Percentiles rank a stretch among this genome's conserved stretches.
These are phyloP conservation scores for Diaperis boleti DNA, from an alignment of 2,888 invertebrate genomes.

Conservation along the genomic window DNA sequence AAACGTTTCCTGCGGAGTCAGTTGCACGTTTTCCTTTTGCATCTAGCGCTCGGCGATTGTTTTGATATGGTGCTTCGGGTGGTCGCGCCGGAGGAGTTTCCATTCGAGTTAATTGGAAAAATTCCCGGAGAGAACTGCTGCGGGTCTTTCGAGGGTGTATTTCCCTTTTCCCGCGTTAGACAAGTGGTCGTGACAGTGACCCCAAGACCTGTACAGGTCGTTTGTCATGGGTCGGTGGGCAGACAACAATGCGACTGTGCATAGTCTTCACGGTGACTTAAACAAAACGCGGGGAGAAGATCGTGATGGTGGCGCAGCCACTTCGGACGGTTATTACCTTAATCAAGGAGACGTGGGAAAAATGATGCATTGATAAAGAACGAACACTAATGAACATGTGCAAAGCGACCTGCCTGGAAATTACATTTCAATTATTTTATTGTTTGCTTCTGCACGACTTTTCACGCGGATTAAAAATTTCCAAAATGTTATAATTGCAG, in stretches of 20 bases:
- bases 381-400: conserved; percentile 13
- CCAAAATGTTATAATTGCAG: no score
- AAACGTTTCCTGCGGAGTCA: conserved; percentile 30
- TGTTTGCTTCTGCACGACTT: neutral
- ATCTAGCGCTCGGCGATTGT: conserved; percentile 34
- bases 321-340: conserved; percentile 36
- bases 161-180: conserved; percentile 18
- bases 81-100: conserved; percentile 29
- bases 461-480: no score
- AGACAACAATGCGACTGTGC: conserved; percentile 56
- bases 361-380: conserved; percentile 29
- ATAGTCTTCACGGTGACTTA: conserved; percentile 51
- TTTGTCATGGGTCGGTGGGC: conserved; percentile 58
- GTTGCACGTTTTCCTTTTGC: conserved; percentile 34
- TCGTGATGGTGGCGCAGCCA: conserved; percentile 44
- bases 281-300: conserved; percentile 49
- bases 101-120: neutral
- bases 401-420: neutral
- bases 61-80: conserved; percentile 36
- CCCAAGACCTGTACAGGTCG: conserved; percentile 38
- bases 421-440: neutral
- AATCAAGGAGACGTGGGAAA: conserved; percentile 42
- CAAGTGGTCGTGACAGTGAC: conserved; percentile 37
- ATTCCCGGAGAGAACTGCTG: no score
- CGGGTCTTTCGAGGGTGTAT: conserved; percentile 11